Percentiles rank a stretch among this genome's conserved stretches.
Conservation (phyloP, 2,888 invertebrate species). For the Cryptosula pallasiana region DNA sequence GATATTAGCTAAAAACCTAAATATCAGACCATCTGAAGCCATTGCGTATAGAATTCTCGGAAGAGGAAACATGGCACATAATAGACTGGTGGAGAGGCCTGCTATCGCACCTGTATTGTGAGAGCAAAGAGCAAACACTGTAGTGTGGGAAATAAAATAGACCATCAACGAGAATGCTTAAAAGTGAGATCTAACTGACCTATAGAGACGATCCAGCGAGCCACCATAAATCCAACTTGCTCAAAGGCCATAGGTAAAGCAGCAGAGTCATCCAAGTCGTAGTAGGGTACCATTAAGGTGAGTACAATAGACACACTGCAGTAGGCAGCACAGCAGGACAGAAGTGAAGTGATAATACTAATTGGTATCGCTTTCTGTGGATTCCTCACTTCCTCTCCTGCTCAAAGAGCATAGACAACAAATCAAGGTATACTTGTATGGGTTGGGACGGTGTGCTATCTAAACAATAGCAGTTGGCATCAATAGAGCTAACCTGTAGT, state of each 20-base stretch:
- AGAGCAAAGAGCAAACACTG: too few species aligned
- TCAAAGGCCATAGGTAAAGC: slow-evolving; percentile 72
- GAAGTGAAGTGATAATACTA: slow-evolving; percentile 76
- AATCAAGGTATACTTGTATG: too few species aligned
- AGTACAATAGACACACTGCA: slow-evolving; percentile 84
- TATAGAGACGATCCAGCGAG: slow-evolving; percentile 72
- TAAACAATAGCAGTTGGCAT: too few species aligned
- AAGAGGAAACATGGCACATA: slow-evolving; percentile 69
- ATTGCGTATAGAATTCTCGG: slow-evolving; percentile 64
- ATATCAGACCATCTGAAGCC: slow-evolving; percentile 58
- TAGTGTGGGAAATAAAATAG: too few species aligned
- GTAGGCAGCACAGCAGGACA: slow-evolving; percentile 80
- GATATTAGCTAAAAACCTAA: slow-evolving; percentile 52
- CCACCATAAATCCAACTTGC: slow-evolving; percentile 67
- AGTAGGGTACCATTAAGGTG: slow-evolving; percentile 89
- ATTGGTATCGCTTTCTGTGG: slow-evolving; percentile 85
- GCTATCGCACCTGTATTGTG: slow-evolving; percentile 76
- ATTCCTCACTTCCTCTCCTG: slow-evolving; percentile 88
- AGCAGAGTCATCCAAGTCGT: slow-evolving; percentile 68
- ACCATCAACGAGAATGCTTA: too few species aligned
- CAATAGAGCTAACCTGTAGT: too few species aligned
- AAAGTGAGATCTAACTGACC: slow-evolving; percentile 63
- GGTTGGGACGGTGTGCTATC: too few species aligned
- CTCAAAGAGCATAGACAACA: not conserved
- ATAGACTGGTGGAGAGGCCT: slow-evolving; percentile 72